Conservation (phyloP, 2,113 vertebrate species). For the Lagopus leucura region DNA sequence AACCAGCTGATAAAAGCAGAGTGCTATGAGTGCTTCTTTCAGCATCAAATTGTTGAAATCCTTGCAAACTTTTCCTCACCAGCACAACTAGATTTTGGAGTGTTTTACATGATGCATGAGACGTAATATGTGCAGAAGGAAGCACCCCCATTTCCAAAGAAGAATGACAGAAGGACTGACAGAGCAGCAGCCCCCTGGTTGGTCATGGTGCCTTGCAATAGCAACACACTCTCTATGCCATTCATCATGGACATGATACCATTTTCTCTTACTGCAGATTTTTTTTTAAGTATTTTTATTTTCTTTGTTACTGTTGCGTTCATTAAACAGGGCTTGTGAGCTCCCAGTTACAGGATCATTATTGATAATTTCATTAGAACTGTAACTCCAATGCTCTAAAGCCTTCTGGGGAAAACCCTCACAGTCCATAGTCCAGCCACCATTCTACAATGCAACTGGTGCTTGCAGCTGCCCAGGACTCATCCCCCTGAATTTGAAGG, state of each 20-base stretch:
- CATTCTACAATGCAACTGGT: not conserved
- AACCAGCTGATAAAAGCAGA: not conserved
- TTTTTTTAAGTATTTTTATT: slow-evolving; percentile 75
- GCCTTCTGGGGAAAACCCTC: slow-evolving; percentile 63
- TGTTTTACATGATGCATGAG: not conserved
- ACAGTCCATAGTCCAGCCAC: slow-evolving; percentile 61
- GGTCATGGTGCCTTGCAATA: slow-evolving; percentile 7
- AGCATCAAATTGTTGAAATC: slow-evolving; percentile 5
- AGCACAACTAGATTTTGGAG: not conserved
- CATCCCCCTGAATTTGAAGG: slow-evolving; percentile 28
- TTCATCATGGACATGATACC: slow-evolving; percentile 63
- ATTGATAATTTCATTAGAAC: slow-evolving; percentile 80
- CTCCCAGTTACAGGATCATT: slow-evolving; percentile 74
- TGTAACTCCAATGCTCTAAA: slow-evolving; percentile 64
- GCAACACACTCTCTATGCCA: slow-evolving; percentile 50
- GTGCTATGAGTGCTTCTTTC: not conserved
- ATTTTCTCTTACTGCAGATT: slow-evolving; percentile 69
- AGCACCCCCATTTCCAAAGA: slow-evolving; percentile 21
- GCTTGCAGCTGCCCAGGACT: slow-evolving; percentile 51
- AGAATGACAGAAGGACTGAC: not conserved
- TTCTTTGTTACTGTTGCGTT: slow-evolving; percentile 76
- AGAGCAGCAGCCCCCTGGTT: slow-evolving; percentile 41
- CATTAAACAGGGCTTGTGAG: slow-evolving; percentile 76
- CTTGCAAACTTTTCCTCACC: not conserved
- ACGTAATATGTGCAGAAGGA: not conserved